phyloP scores from a whole-genome alignment of 2,888 invertebrate species.

The Orthosia cruda region DNA sequence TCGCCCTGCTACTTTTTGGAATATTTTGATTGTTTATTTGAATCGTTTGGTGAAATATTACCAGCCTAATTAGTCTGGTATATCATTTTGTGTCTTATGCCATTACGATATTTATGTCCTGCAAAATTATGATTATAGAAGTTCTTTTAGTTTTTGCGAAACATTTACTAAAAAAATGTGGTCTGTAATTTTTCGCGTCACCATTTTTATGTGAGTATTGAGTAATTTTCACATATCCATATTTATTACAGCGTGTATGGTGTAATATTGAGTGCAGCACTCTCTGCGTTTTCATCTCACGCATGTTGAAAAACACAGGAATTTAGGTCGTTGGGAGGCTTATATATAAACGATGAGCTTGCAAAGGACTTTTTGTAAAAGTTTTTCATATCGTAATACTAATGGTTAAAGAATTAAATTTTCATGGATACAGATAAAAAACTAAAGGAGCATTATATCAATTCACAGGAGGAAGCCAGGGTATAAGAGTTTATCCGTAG shows the following conservation, averaged over 20 bases:
- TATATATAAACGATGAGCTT: constrained; percentile 28
- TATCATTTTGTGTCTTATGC: too few relatives aligned
- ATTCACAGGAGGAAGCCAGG: neutral
- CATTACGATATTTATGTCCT: too few relatives aligned
- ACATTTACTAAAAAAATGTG: neutral
- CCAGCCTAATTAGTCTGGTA: too few relatives aligned
- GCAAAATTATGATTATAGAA: neutral
- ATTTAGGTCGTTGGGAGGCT: constrained; percentile 38
- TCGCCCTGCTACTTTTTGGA: constrained; percentile 28
- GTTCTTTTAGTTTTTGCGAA: neutral
- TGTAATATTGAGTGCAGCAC: constrained; percentile 49
- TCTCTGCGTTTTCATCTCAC: constrained; percentile 33
- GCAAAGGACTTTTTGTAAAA: neutral
- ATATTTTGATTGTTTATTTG: neutral
- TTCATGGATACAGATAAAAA: too few relatives aligned
- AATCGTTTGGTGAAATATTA: neutral
- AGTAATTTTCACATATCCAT: neutral
- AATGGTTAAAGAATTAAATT: neutral
- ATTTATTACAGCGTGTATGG: constrained; percentile 6
- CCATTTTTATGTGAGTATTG: neutral
- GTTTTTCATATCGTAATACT: neutral
- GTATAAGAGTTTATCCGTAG: neutral
- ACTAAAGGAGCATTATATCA: neutral
- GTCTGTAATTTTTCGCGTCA: neutral
- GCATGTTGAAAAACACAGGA: constrained; percentile 24